Evolutionary conservation across 2,113 vertebrate genomes (phyloP), one percentile per base, ranked within the genome.

Genomic region (Microcebus tavaratra): DNA sequence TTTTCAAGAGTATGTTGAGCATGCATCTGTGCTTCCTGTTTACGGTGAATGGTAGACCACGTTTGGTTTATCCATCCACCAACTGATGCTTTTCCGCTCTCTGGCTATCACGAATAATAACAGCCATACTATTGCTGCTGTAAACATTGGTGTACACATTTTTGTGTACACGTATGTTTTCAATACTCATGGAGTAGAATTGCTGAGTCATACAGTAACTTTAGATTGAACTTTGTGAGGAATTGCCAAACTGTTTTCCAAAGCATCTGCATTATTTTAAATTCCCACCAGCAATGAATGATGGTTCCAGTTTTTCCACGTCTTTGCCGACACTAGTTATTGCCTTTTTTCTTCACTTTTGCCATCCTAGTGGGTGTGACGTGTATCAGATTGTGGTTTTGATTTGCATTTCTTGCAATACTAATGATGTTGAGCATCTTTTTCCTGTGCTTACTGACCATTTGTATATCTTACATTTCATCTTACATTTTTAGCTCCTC

Each of bases 21-120:
- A 6, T 20, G 13, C 20, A 2, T 21, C 23, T 9, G 31, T 14
- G 13, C 1, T 25, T 5, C 42, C 13, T 48, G 21, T 75, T 45
- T 11, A 31, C 3, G 2, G 34, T 8, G 34, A 83, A 18, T 2
- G 27, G 21, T 8, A 42, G 0, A 13, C 6, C 48, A 20, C 29
- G 13, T n/a, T 63, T 50, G 20, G 4, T 11, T 34, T 57, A 59
- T 20, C 50, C 8, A 5, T 34, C 39, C 25, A 36, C 2, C 4
- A 50, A 0, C 2, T n/a, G 17, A 23, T 59, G 6, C 2, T 31
- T 72, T 23, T 29, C 18, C 20, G 21, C 20, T 57, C 55, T 23
- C 42, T 57, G 17, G 45, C 4, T n/a, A 48, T 75, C 23, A 39
- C 21, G 21, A 18, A 55, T 53, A 55, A 17, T 21, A 48, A 48